A percentile compares a stretch with the other conserved stretches of the same genome.
Conservation (phyloP, 2,888 invertebrate genomes). For the Pseudococcus longispinus region DNA sequence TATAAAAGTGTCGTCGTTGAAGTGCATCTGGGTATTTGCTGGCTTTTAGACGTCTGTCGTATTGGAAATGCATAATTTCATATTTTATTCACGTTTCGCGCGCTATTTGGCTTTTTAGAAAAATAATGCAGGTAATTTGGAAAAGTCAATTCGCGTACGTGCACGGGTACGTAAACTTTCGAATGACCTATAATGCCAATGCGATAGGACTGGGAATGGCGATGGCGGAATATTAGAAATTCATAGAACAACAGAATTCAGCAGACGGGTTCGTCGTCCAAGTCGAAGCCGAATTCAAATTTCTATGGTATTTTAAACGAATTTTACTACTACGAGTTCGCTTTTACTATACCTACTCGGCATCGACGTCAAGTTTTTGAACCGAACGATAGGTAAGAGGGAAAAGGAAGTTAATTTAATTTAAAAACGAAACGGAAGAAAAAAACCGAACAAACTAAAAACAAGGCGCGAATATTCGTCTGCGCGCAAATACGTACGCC, state of each 20-base stretch:
- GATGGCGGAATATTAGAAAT: neutral
- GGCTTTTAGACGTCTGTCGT: neutral
- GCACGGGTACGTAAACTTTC: neutral
- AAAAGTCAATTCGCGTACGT: neutral
- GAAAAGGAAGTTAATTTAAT: neutral
- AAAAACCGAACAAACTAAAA: neutral
- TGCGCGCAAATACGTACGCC: neutral
- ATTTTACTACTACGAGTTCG: neutral
- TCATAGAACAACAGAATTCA: constrained; percentile 16
- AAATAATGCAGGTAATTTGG: constrained; percentile 15
- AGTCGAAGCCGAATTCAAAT: neutral
- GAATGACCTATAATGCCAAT: neutral
- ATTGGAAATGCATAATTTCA: constrained; percentile 28
- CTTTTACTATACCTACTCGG: neutral
- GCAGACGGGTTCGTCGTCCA: neutral
- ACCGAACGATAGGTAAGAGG: neutral
- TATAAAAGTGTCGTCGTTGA: neutral
- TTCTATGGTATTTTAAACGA: neutral
- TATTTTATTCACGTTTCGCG: constrained; percentile 15
- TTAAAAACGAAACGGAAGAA: neutral
- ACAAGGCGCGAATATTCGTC: neutral
- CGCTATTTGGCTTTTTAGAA: constrained; percentile 9
- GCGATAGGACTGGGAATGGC: neutral
- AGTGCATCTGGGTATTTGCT: neutral
- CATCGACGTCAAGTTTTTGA: neutral